Base-by-base conservation (phyloP, 2,888 invertebrate species). In the Adelognathus sp. region DNA sequence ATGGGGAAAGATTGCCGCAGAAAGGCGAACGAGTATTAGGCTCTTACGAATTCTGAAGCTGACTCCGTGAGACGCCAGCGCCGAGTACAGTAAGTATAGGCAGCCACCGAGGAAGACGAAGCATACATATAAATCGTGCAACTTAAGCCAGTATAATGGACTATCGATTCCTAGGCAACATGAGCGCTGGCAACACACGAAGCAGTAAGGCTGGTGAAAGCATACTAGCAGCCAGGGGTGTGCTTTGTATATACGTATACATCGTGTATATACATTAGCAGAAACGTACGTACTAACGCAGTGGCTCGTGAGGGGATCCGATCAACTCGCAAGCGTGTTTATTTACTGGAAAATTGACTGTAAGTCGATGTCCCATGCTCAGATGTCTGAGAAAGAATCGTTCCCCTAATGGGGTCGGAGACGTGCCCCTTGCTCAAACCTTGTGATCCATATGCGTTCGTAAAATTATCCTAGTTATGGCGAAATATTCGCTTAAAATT, bases 71-170 rank as follows among this genome's bases (percentile, higher is more conserved):
- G 77, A 73, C 61, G 54, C 63, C 56, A 31, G 63, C 69, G 63
- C 29, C 58, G 71, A 54, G 41, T 61, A 52, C 60, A 73, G 44
- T 67, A 21, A 24, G 56, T 69, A 61, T 56, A 71, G 36, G 75
- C 61, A 41, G 67, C 52, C 18, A 73, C 74, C 58, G 73, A 76
- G 77, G 80, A 84, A 83, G 85, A 86, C 83, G 80, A 75, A 81
- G 83, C 82, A 82, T 84, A 85, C 85, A 85, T 84, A 85, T 86
- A 88, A 88, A 87, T 87, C 84, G 84, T 75, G 84, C 81, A 81
- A 84, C 84, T 88, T 88, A 88, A 88, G 84, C 84, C 81, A 81
- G 83, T 85, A 88, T 88, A 89, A 88, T 88, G 87, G 88, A 86
- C 85, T 89, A 89, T 89, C 88, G 89, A 89, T 89, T 89, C 77